Percentiles rank a stretch among this genome's conserved stretches.
phyloP scores from a whole-genome alignment of 2,888 invertebrate genomes.

The Protophormia terraenovae region DNA sequence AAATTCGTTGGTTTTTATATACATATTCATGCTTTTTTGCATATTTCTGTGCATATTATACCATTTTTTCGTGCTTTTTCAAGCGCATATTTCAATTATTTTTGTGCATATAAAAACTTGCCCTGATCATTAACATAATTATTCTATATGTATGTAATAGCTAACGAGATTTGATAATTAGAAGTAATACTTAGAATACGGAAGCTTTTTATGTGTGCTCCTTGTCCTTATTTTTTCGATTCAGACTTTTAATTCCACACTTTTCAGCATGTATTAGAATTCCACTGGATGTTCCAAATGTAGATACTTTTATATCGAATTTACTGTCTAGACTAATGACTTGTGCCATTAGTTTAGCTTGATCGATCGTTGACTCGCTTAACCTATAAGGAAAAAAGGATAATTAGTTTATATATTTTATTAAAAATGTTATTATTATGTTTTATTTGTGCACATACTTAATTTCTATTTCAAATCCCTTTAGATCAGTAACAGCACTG shows the following conservation, averaged over 20 bases:
- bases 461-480: constrained; percentile 76
- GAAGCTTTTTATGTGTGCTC: neutral
- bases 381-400: constrained; percentile 68
- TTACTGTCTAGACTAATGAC: constrained; percentile 76
- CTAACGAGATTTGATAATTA: no score
- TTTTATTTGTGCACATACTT: no score
- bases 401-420: neutral
- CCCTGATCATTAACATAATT: no score
- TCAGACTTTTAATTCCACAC: constrained; percentile 75
- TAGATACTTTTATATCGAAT: constrained; percentile 77
- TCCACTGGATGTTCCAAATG: constrained; percentile 76
- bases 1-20: no score
- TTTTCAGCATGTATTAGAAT: constrained; percentile 77
- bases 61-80: no score
- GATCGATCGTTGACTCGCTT: constrained; percentile 76
- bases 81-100: no score
- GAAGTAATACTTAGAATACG: neutral
- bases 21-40: no score
- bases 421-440: neutral
- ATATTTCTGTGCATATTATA: no score
- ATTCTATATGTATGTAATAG: neutral
- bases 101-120: no score
- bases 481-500: constrained; percentile 74
- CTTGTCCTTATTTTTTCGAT: constrained; percentile 72
- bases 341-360: constrained; percentile 76